phyloP scores from a whole-genome alignment of 2,797 vertebrate species.

The Todus mexicanus region DNA sequence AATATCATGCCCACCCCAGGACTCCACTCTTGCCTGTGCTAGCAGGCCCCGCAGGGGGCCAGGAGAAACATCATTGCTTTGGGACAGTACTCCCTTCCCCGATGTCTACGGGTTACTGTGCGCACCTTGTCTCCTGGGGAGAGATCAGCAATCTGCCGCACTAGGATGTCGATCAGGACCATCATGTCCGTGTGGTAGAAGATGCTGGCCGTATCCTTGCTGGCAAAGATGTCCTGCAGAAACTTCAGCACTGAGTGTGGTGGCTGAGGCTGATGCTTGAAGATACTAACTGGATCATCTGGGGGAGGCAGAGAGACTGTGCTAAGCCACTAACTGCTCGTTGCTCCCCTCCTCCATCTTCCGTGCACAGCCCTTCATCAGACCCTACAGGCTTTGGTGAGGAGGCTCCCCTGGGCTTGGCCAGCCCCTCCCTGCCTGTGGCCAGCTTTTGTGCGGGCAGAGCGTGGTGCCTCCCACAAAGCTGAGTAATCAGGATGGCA shows the following conservation, averaged over 20 bases:
- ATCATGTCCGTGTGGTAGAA: slow-evolving; percentile 99
- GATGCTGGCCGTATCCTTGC: slow-evolving; percentile 83
- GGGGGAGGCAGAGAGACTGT: background rate
- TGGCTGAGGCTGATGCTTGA: slow-evolving; percentile 90
- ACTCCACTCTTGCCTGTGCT: background rate
- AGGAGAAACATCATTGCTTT: background rate
- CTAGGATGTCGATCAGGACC: slow-evolving; percentile 97
- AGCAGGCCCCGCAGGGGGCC: rapidly evolving
- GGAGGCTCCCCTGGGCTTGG: background rate
- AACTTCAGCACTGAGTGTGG: slow-evolving; percentile 94
- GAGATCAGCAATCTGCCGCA: slow-evolving; percentile 95
- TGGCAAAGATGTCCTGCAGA: slow-evolving; percentile 92
- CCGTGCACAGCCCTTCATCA: background rate
- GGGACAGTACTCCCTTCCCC: background rate
- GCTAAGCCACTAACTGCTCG: rapidly evolving
- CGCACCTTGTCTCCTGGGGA: slow-evolving; percentile 93
- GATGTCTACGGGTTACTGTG: background rate
- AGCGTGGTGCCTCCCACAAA: background rate
- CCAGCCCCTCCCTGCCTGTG: background rate
- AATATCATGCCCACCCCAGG: background rate
- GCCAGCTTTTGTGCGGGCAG: background rate
- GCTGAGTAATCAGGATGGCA: background rate
- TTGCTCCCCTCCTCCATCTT: background rate
- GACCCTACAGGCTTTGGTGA: background rate
- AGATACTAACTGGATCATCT: slow-evolving; percentile 96